Evolutionary conservation across 2,113 vertebrate genomes (phyloP).

Genomic region (Rhinichthys klamathensis): DNA sequence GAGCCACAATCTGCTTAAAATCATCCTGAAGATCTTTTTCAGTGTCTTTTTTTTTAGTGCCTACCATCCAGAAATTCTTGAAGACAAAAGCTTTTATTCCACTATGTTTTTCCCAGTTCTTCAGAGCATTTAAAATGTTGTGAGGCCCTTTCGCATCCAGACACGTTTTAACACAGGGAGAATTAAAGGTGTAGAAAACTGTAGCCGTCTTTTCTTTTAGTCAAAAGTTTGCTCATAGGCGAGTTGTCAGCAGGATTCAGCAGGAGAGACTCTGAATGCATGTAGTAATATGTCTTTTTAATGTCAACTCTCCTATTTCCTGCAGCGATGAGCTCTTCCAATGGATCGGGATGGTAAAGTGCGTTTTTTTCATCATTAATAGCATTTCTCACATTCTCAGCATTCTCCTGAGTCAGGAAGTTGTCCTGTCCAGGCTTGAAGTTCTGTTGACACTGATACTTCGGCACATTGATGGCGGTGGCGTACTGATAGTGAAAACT

Average conservation of each 20-base stretch:
- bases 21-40: background rate
- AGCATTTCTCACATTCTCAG: background rate
- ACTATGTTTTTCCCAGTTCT: accelerated
- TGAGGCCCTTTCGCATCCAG: accelerated
- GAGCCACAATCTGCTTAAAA: background rate
- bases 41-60: background rate
- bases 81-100: background rate
- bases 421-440: background rate
- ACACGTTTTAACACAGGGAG: background rate
- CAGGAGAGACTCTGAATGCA: conserved; percentile 17
- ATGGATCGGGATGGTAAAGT: no score
- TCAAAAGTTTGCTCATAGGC: background rate
- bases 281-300: background rate
- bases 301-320: background rate
- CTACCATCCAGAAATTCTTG: background rate
- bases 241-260: background rate
- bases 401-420: background rate
- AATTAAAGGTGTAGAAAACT: conserved; percentile 22
- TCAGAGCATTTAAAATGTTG: background rate
- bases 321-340: conserved; percentile 10
- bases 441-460: background rate
- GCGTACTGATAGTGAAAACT: background rate
- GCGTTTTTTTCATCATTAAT: background rate
- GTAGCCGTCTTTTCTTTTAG: background rate
- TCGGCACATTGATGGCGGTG: background rate